phyloP scores from a whole-genome alignment of 1,140 invertebrate genomes.

The Dreissena rostriformis region DNA sequence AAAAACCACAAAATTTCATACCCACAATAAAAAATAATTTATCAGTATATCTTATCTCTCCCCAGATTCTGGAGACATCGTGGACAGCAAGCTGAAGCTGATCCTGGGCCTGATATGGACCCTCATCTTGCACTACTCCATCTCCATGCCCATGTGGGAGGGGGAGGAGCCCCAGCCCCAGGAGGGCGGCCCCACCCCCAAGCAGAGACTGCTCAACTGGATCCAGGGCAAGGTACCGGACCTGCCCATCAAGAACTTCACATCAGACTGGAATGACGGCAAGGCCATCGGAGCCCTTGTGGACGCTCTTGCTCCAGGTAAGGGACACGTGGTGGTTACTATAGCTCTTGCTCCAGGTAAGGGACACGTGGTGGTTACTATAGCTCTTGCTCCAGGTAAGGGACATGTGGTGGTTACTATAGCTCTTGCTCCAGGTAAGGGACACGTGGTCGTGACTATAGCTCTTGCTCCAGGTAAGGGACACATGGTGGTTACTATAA shows the following conservation, averaged over 20 bases:
- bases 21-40: too few relatives aligned
- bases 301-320: constrained; percentile 92
- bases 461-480: too few relatives aligned
- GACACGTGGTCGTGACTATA: too few relatives aligned
- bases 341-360: too few relatives aligned
- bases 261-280: constrained; percentile 96
- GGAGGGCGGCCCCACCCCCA: constrained; percentile 88
- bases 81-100: constrained; percentile 95
- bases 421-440: too few relatives aligned
- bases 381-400: too few relatives aligned
- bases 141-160: constrained; percentile 97
- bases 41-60: constrained; percentile 47
- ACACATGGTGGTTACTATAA: too few relatives aligned
- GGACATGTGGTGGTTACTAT: too few relatives aligned
- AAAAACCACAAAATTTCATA: too few relatives aligned
- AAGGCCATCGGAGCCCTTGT: constrained; percentile 95
- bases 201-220: constrained; percentile 95
- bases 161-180: constrained; percentile 84
- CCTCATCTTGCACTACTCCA: constrained; percentile 97
- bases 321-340: constrained; percentile 14
- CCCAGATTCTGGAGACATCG: constrained; percentile 88
- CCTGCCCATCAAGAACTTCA: constrained; percentile 95
- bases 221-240: constrained; percentile 91
- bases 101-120: constrained; percentile 98
- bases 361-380: too few relatives aligned